Evolutionary conservation across 2,888 invertebrate species (phyloP).

Genomic region (Apodemia hepburni): DNA sequence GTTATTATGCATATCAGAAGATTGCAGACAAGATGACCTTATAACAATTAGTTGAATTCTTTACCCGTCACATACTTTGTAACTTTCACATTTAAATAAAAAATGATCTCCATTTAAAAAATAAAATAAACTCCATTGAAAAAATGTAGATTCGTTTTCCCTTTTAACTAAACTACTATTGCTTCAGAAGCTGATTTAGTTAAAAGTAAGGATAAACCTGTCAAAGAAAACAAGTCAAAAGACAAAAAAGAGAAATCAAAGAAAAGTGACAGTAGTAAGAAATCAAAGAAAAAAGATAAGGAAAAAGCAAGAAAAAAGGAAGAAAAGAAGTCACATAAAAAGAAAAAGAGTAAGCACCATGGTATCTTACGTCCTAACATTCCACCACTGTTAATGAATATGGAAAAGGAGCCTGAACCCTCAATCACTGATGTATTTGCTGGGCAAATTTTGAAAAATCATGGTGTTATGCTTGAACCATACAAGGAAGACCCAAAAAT

Average conservation of each 20-base stretch:
- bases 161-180: neutral
- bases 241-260: conserved; percentile 54
- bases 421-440: conserved; percentile 83
- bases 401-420: conserved; percentile 69
- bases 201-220: conserved; percentile 50
- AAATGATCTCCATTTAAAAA: too few species aligned
- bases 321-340: conserved; percentile 67
- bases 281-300: conserved; percentile 64
- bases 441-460: conserved; percentile 79
- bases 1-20: too few species aligned
- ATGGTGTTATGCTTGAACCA: conserved; percentile 57
- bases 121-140: too few species aligned
- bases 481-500: conserved; percentile 47
- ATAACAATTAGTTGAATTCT: too few species aligned
- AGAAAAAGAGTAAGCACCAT: conserved; percentile 63
- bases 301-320: conserved; percentile 56
- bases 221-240: conserved; percentile 70
- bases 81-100: too few species aligned
- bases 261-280: conserved; percentile 53
- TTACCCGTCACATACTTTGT: too few species aligned
- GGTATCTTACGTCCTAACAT: conserved; percentile 68
- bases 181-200: conserved; percentile 48
- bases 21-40: too few species aligned
- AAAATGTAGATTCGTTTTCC: too few species aligned
- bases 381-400: conserved; percentile 70